These are phyloP conservation scores for Furcifer pardalis DNA, from an alignment of 2,797 vertebrate genomes.

Conservation along the genomic window DNA sequence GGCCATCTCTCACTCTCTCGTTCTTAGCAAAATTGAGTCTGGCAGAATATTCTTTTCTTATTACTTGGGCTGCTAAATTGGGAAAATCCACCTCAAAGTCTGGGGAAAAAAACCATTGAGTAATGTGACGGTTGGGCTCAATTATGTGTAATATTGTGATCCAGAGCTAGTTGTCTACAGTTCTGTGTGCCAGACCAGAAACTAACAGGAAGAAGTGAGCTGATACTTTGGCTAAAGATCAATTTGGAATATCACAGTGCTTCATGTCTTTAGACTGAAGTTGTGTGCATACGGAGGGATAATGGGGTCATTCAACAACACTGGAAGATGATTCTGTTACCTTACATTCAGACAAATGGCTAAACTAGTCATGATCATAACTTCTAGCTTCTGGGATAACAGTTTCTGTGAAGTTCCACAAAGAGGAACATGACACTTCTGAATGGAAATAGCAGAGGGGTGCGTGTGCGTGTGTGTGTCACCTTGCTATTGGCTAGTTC, in stretches of 20 bases:
- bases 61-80: neutral
- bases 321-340: neutral
- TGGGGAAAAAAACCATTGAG: slow-evolving; percentile 1
- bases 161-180: slow-evolving; percentile 6
- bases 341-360: neutral
- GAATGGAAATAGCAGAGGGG: neutral
- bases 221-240: slow-evolving; percentile 1
- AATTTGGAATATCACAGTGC: slow-evolving; percentile 6
- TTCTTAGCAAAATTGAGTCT: slow-evolving; percentile 11
- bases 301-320: neutral
- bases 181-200: slow-evolving; percentile 1
- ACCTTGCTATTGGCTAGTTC: neutral
- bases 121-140: neutral
- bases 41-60: slow-evolving; percentile 16
- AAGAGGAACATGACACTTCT: neutral
- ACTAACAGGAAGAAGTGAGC: slow-evolving; percentile 18
- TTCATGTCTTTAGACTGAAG: slow-evolving; percentile 1
- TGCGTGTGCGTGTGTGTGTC: too few species aligned
- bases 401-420: too few species aligned
- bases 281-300: neutral
- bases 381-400: too few species aligned
- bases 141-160: slow-evolving; percentile 5
- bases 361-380: too few species aligned
- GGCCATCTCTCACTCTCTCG: neutral
- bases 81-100: neutral